phyloP scores from a whole-genome alignment of 2,113 vertebrate species.

The Indicator indicator region DNA sequence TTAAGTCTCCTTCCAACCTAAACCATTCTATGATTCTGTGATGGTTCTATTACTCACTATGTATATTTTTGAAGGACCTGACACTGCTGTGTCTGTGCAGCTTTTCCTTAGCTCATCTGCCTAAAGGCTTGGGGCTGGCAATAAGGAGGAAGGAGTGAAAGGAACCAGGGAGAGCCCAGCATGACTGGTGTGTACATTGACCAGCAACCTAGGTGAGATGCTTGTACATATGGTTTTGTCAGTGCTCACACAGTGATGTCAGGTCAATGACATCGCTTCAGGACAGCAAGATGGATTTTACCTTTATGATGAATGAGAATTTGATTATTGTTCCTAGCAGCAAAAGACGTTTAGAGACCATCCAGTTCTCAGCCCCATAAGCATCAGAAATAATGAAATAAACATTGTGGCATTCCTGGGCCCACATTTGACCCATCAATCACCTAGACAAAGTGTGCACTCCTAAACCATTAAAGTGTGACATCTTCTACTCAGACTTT shows the following conservation, averaged over 20 bases:
- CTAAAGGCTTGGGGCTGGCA: background rate
- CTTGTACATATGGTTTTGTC: background rate
- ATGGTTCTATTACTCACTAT: background rate
- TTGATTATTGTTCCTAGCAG: conserved; percentile 46
- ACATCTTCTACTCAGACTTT: conserved; percentile 63
- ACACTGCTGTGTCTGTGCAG: background rate
- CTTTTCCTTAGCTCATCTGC: background rate
- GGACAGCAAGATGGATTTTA: conserved; percentile 2
- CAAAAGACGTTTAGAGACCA: background rate
- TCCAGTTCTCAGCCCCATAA: background rate
- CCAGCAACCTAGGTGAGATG: background rate
- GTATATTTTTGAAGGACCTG: background rate
- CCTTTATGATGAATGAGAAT: conserved; percentile 41
- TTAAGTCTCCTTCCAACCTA: too few relatives aligned
- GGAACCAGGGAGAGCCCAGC: conserved; percentile 11
- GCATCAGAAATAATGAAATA: conserved; percentile 44
- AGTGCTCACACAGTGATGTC: background rate
- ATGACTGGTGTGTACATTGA: background rate
- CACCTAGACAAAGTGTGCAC: conserved; percentile 57
- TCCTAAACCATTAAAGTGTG: conserved; percentile 72
- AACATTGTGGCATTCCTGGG: background rate
- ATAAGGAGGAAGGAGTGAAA: background rate
- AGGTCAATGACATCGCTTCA: conserved; percentile 36
- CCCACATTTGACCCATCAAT: conserved; percentile 71
- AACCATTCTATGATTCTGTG: too few relatives aligned